Evolutionary conservation across 1,140 invertebrate species (phyloP).

Genomic region (Lasaia peninsularis): DNA sequence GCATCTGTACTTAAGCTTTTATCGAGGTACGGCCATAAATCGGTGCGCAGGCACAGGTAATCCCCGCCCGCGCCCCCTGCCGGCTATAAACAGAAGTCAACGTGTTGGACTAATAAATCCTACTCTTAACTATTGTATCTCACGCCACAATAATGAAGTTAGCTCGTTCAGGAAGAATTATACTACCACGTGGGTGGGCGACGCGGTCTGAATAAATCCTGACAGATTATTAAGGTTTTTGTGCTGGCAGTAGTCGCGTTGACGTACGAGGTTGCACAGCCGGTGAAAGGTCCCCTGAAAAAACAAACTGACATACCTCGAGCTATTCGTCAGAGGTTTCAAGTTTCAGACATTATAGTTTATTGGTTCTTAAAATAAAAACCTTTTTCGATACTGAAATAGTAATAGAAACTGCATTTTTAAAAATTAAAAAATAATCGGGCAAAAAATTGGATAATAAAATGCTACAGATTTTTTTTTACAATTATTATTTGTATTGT

Average conservation of each 20-base stretch:
- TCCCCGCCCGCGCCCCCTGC: constrained; percentile 62
- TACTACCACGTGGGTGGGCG: constrained; percentile 69
- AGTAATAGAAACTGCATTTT: too few relatives aligned
- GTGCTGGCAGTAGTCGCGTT: constrained; percentile 49
- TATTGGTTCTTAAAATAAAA: not conserved
- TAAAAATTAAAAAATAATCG: too few relatives aligned
- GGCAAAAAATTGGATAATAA: too few relatives aligned
- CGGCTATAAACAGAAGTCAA: constrained; percentile 76
- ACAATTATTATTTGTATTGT: too few relatives aligned
- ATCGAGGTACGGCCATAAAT: constrained; percentile 71
- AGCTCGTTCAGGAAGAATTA: constrained; percentile 74
- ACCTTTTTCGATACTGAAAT: too few relatives aligned
- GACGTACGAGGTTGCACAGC: constrained; percentile 49
- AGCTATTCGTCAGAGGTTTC: constrained; percentile 37
- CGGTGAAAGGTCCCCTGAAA: constrained; percentile 67
- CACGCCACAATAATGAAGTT: constrained; percentile 77
- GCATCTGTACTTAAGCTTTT: constrained; percentile 58
- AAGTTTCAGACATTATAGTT: constrained; percentile 29
- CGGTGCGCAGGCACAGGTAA: constrained; percentile 67
- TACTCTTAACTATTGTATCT: constrained; percentile 76
- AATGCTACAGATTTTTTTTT: too few relatives aligned
- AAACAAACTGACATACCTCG: constrained; percentile 44
- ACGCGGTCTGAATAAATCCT: constrained; percentile 56
- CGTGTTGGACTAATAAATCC: constrained; percentile 75
- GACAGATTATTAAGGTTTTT: constrained; percentile 65